Evolutionary conservation across 1,140 invertebrate species (phyloP), one percentile per base, ranked within the genome.

Genomic region (Gryllus bimaculatus): DNA sequence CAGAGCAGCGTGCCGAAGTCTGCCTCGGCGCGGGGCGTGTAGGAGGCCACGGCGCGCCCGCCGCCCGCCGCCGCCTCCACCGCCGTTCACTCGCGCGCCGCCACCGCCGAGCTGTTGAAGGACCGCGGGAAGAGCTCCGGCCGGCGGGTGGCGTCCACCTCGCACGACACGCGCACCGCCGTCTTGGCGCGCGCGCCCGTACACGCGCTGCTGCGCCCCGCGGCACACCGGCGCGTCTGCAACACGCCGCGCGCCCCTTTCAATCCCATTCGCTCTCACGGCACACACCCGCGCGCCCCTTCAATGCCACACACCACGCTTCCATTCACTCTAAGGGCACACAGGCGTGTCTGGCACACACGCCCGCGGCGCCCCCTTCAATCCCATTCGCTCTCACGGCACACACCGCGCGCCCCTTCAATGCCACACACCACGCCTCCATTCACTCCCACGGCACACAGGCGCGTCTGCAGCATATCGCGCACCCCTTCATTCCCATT

Each of bases 121-220:
- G 91, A 92, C 93, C 93, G 94, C 73, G 88, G 88, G 84, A 93
- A 94, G 10, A 93, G 87, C 73, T 1, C 81, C 83, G 80, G 91
- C 90, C 81, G 90, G 86, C 7, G 95, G 94, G 86, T 95, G 18
- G 94, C 93, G 81, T 95, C 93, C 66, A 96, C 87, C 83, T 95
- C 93, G 85, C 94, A 96, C 7, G 90, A 87, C 77, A 96, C 93
- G 81, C 89, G 90, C 13, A 92, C 90, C 8, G 89, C 89, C 84
- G 96, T 94, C 74, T 93, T 92, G 75, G 93, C 88, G 0, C 93
- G 94, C 3, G 94, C 92, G 15, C 94, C 26, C 92, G 83, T 92
- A 94, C n/a, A 91, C 88, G 79, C 89, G 90, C 39, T 88, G 87
- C 83, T 93, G 93, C 12, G 88, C 89, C 2, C 88, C 85, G n/a